Conservation (phyloP, 2,797 vertebrate species). For the Masticophis lateralis region DNA sequence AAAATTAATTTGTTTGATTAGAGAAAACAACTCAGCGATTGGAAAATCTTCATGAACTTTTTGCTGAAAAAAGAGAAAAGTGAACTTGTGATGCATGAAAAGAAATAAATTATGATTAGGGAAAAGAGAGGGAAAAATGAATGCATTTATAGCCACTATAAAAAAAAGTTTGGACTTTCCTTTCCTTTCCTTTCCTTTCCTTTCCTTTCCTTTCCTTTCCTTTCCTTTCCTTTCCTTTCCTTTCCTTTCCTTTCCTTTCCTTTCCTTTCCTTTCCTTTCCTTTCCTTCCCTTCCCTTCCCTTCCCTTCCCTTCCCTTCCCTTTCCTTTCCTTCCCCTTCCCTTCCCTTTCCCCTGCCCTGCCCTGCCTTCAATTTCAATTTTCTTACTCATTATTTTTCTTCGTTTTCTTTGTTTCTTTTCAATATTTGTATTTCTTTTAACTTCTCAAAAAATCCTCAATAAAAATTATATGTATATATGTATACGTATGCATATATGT, state of each 20-base stretch:
- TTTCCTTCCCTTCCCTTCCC: too few species aligned
- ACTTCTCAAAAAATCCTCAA: background rate
- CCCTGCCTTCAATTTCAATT: background rate
- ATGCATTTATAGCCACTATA: background rate
- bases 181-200: too few species aligned
- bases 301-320: rapidly evolving
- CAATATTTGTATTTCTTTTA: background rate
- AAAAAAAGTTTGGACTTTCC: background rate
- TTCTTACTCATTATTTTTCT: background rate
- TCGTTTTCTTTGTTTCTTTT: background rate
- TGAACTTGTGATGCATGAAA: background rate
- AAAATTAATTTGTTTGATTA: background rate
- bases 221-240: too few species aligned
- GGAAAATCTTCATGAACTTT: background rate
- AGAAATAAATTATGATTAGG: background rate
- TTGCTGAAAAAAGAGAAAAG: background rate
- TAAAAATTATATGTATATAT: background rate
- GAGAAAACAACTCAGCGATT: background rate
- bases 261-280: too few species aligned
- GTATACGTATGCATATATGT: background rate
- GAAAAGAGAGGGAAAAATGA: background rate
- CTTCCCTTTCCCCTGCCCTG: background rate
- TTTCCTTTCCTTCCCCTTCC: too few species aligned
- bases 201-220: background rate
- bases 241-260: too few species aligned